These are phyloP conservation scores for Nephrotoma guestfalica DNA, from an alignment of 2,888 invertebrate species.

Conservation along the genomic window DNA sequence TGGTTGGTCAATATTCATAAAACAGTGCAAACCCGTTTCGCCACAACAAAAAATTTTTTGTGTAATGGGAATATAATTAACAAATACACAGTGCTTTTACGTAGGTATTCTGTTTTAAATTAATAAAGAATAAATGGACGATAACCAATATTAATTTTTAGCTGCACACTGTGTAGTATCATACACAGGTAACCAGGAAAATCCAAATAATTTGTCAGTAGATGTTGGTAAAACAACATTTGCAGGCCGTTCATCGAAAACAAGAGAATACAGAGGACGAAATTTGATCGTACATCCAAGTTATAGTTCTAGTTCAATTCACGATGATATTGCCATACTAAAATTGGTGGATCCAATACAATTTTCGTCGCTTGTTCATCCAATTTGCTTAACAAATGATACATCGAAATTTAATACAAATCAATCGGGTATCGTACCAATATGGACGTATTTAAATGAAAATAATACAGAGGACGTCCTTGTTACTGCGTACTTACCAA, in stretches of 20 bases:
- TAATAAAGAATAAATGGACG: no score
- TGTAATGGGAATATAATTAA: background rate
- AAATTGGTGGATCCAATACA: background rate
- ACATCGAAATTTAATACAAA: background rate
- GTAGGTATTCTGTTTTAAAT: background rate
- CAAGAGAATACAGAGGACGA: background rate
- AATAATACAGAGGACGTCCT: background rate
- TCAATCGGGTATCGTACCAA: background rate
- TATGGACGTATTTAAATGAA: background rate
- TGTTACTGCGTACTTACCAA: background rate
- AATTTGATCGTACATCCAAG: background rate
- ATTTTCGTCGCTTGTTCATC: background rate
- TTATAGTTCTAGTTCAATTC: background rate
- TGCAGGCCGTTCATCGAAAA: background rate
- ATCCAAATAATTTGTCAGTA: background rate
- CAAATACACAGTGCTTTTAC: background rate
- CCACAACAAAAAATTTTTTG: background rate
- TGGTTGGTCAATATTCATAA: background rate
- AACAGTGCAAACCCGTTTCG: background rate
- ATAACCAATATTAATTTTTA: background rate
- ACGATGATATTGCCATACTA: background rate
- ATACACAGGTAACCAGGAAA: background rate
- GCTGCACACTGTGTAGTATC: background rate
- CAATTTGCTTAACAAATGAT: background rate
- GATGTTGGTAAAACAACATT: background rate